Conservation (phyloP, 1,140 invertebrate species). For the Drosophila biarmipes region DNA sequence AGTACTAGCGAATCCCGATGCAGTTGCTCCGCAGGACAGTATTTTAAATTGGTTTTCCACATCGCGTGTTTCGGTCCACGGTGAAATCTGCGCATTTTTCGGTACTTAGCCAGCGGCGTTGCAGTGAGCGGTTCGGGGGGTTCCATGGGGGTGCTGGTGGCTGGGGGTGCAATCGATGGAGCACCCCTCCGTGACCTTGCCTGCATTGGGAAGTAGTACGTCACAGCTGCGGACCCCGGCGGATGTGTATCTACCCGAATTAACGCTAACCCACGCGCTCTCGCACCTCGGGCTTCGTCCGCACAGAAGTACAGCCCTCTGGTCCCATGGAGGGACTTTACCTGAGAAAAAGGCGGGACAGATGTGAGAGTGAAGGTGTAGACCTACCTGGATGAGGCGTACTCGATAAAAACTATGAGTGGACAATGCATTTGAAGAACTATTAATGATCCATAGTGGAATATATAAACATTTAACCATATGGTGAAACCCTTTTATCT, state of each 20-base stretch:
- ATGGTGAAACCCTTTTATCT: slow-evolving; percentile 3
- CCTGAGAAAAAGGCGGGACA: not conserved
- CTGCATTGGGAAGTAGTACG: slow-evolving; percentile 11
- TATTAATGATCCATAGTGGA: too few relatives aligned
- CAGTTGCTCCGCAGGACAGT: not conserved
- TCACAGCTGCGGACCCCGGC: slow-evolving; percentile 18
- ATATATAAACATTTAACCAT: not conserved
- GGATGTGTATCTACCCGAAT: slow-evolving; percentile 38
- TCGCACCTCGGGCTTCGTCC: not conserved
- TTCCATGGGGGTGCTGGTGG: not conserved
- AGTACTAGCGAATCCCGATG: not conserved
- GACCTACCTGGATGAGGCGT: too few relatives aligned
- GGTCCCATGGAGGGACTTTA: not conserved
- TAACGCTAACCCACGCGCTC: slow-evolving; percentile 38
- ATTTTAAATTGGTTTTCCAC: not conserved
- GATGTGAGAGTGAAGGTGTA: not conserved
- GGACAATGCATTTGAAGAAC: too few relatives aligned
- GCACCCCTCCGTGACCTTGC: slow-evolving; percentile 46
- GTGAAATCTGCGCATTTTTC: slow-evolving; percentile 43
- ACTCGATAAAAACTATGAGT: too few relatives aligned
- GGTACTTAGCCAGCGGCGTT: slow-evolving; percentile 11
- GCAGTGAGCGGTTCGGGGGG: slow-evolving; percentile 2
- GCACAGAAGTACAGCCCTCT: not conserved
- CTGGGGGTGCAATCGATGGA: not conserved
- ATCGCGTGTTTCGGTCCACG: slow-evolving; percentile 1